A percentile compares a stretch with the other conserved stretches of the same genome.
Conservation (phyloP, 2,888 invertebrate genomes). For the Folsomia manolachei region DNA sequence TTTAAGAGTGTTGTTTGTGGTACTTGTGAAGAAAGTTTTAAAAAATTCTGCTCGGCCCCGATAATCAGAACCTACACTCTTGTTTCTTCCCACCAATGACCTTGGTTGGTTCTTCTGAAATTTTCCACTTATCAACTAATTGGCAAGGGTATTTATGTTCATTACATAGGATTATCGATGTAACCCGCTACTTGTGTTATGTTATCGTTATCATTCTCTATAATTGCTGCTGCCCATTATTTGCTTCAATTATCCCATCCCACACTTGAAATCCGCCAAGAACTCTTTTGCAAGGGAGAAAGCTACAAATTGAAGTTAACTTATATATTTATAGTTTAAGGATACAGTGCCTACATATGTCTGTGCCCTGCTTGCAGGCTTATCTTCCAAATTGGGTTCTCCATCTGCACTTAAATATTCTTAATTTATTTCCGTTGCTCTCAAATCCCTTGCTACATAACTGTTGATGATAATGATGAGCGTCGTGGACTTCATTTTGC, state of each 20-base stretch:
- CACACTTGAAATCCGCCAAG: background rate
- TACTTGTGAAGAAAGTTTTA: background rate
- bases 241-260: background rate
- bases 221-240: background rate
- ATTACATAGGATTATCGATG: too few relatives aligned
- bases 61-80: background rate
- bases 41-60: background rate
- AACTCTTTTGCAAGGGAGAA: background rate
- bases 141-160: too few relatives aligned
- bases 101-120: too few relatives aligned
- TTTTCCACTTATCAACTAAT: too few relatives aligned
- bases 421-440: background rate
- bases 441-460: background rate
- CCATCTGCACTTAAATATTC: too few relatives aligned
- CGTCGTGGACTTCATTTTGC: background rate
- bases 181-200: background rate
- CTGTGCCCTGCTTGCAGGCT: conserved; percentile 19
- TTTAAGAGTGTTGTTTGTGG: background rate
- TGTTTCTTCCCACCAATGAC: too few relatives aligned
- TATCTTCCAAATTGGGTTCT: too few relatives aligned
- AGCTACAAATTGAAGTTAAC: too few relatives aligned
- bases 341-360: conserved; percentile 22
- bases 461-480: background rate
- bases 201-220: too few relatives aligned
- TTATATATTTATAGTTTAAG: too few relatives aligned